phyloP scores from a whole-genome alignment of 2,113 vertebrate species.

The Caranx melampygus region DNA sequence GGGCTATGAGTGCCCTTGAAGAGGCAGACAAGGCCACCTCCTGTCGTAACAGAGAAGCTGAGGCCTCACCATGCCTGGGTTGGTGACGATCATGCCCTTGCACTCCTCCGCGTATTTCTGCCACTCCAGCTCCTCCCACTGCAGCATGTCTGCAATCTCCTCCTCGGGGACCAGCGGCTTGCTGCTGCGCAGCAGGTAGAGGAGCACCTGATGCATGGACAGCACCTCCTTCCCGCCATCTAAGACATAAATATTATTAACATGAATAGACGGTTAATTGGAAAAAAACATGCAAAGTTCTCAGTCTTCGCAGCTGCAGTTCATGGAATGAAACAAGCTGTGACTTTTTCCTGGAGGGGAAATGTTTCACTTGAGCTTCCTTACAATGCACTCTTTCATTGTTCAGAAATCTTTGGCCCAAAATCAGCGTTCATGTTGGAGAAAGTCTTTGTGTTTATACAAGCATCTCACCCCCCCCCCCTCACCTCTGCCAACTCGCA shows the following conservation, averaged over 20 bases:
- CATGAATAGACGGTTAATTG: not conserved
- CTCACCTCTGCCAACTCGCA: slow-evolving; percentile 22
- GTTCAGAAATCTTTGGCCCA: not conserved
- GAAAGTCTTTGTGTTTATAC: slow-evolving; percentile 9
- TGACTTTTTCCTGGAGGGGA: slow-evolving; percentile 3
- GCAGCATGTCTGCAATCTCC: slow-evolving; percentile 98
- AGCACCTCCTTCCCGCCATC: slow-evolving; percentile 98
- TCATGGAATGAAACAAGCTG: slow-evolving; percentile 6
- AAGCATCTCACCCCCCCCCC: not conserved
- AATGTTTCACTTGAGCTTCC: not conserved
- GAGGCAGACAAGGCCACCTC: slow-evolving; percentile 26
- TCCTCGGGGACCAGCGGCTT: slow-evolving; percentile 95
- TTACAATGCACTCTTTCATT: not conserved
- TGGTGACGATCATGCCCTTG: slow-evolving; percentile 99
- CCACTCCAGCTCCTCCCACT: slow-evolving; percentile 98
- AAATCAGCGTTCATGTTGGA: slow-evolving; percentile 1
- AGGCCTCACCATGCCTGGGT: slow-evolving; percentile 93
- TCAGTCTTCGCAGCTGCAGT: not conserved
- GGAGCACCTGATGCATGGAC: slow-evolving; percentile 98
- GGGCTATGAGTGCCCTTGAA: slow-evolving; percentile 39
- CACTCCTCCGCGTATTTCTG: slow-evolving; percentile 99
- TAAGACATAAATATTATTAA: slow-evolving; percentile 50
- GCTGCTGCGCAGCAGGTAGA: slow-evolving; percentile 93
- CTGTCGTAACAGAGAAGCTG: slow-evolving; percentile 1
- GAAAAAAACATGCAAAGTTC: not conserved